phyloP scores from a whole-genome alignment of 1,140 invertebrate species.

The Rhopalosiphum maidis region DNA sequence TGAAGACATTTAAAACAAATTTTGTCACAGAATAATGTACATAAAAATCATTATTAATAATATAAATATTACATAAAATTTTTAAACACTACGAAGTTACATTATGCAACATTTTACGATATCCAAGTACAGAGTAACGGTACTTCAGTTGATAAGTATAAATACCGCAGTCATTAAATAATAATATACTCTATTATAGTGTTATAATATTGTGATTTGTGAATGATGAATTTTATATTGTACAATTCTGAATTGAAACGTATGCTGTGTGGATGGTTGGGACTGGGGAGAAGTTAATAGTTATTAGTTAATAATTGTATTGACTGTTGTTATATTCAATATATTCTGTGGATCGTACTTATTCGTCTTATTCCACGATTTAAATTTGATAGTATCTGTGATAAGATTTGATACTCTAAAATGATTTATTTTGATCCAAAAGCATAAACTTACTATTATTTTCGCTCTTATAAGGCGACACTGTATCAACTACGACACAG shows the following conservation, averaged over 20 bases:
- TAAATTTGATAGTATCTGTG: constrained; percentile 17
- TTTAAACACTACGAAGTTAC: neutral
- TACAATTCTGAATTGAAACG: neutral
- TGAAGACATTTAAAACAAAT: constrained; percentile 45
- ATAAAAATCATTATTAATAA: neutral
- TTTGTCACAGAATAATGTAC: neutral
- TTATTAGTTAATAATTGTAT: no score
- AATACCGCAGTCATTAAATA: neutral
- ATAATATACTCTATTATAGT: neutral
- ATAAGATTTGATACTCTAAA: neutral
- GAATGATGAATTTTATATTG: neutral
- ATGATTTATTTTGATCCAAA: neutral
- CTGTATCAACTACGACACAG: neutral
- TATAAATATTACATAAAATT: neutral
- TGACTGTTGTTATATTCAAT: no score
- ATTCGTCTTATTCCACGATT: neutral
- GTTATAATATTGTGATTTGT: neutral
- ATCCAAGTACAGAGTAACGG: neutral
- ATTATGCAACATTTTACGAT: neutral
- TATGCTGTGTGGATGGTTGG: no score
- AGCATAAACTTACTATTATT: neutral
- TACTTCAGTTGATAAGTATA: neutral
- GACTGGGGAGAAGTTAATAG: no score
- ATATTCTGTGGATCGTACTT: no score
- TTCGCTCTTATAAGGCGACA: neutral